Evolutionary conservation across 1,140 invertebrate species (phyloP).

Genomic region (Lysiphlebus fabarum): DNA sequence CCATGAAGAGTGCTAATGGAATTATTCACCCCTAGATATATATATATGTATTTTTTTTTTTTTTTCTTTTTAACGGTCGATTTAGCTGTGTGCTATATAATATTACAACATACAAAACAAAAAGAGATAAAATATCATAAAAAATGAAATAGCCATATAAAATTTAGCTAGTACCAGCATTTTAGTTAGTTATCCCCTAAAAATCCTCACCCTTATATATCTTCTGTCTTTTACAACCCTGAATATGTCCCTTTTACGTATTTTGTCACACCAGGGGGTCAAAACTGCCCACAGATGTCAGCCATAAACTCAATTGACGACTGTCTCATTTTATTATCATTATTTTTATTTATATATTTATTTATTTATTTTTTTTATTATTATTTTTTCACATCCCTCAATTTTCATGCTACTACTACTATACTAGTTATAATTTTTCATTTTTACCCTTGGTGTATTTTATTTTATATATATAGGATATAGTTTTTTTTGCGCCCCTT

Average conservation of each 20-base stretch:
- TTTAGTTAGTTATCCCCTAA: slow-evolving; percentile 23
- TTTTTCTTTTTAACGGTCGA: slow-evolving; percentile 54
- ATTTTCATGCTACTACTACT: background rate
- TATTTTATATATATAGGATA: too few relatives aligned
- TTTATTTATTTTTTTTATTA: slow-evolving; percentile 23
- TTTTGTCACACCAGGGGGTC: slow-evolving; percentile 52
- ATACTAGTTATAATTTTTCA: too few relatives aligned
- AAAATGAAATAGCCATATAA: background rate
- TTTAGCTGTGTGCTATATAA: slow-evolving; percentile 35
- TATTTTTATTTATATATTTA: too few relatives aligned
- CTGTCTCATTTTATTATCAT: background rate
- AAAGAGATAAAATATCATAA: background rate
- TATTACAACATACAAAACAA: background rate
- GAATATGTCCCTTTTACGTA: slow-evolving; percentile 17
- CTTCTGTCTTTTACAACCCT: slow-evolving; percentile 33
- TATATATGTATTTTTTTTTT: too few relatives aligned
- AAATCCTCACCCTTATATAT: slow-evolving; percentile 32
- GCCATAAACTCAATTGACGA: slow-evolving; percentile 39
- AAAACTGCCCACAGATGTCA: slow-evolving; percentile 54
- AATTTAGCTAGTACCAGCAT: slow-evolving; percentile 1
- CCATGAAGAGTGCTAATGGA: slow-evolving; percentile 41
- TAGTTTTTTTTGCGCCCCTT: background rate
- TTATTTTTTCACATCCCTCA: background rate
- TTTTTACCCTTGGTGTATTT: background rate
- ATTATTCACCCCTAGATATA: slow-evolving; percentile 47